These are phyloP conservation scores for Urocyon cinereoargenteus DNA, from an alignment of 2,797 vertebrate species.

Conservation along the genomic window DNA sequence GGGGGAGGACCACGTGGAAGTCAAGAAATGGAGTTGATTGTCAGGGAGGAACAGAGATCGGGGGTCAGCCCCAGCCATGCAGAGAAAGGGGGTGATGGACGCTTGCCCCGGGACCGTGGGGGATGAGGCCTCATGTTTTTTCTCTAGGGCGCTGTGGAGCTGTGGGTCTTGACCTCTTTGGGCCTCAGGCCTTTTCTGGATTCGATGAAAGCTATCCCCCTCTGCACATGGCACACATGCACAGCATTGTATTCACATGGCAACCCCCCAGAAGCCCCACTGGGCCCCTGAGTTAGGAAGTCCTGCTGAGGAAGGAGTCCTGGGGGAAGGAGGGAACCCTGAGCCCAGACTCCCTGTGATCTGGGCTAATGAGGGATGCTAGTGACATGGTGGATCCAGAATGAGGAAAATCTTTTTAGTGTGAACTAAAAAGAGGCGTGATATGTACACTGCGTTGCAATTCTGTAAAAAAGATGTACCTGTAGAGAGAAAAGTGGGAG, in stretches of 20 bases:
- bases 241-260: not conserved
- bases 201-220: not conserved
- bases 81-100: not conserved
- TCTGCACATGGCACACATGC: not conserved
- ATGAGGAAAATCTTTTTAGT: not conserved
- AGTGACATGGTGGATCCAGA: not conserved
- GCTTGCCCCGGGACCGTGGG: not conserved
- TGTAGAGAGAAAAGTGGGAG: not conserved
- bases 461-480: not conserved
- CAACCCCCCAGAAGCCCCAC: not conserved
- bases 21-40: not conserved
- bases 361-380: conserved; percentile 26
- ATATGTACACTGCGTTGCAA: not conserved
- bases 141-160: not conserved
- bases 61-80: not conserved
- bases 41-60: not conserved
- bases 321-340: not conserved
- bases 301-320: not conserved
- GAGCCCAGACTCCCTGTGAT: not conserved
- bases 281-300: not conserved
- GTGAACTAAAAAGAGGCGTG: not conserved
- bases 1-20: not conserved
- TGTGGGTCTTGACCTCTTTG: not conserved
- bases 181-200: not conserved
- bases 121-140: not conserved